Percentiles rank a stretch among this genome's conserved stretches.
These are phyloP conservation scores for Drosophila histrio DNA, from an alignment of 2,888 invertebrate genomes.

Conservation along the genomic window DNA sequence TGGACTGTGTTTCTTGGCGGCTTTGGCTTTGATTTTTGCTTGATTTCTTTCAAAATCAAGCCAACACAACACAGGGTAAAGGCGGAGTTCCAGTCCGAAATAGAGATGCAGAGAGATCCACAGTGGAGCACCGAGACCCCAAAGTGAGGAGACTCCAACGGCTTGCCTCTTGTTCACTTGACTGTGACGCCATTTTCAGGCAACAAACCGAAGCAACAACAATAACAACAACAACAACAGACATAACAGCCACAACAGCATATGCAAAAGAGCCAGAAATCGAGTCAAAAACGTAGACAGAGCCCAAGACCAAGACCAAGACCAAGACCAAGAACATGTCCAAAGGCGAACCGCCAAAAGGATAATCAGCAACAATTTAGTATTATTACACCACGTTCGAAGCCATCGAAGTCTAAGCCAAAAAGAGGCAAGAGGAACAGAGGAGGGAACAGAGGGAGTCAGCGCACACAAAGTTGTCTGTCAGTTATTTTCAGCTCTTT, in stretches of 20 bases:
- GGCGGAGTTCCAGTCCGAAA: conserved; percentile 49
- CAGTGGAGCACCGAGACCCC: conserved; percentile 7
- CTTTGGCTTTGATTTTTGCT: conserved; percentile 83
- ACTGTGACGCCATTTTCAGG: conserved; percentile 82
- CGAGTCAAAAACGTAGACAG: conserved; percentile 29
- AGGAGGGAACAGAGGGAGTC: neutral
- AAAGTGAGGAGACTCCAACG: conserved; percentile 40
- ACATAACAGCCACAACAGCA: conserved; percentile 27
- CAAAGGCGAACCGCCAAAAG: conserved; percentile 82
- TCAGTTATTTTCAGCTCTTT: conserved; percentile 50
- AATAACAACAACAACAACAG: conserved; percentile 22
- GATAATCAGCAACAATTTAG: conserved; percentile 84
- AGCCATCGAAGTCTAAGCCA: conserved; percentile 65
- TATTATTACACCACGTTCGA: conserved; percentile 83
- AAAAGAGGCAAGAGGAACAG: neutral
- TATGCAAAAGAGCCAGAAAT: conserved; percentile 67
- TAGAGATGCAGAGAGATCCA: conserved; percentile 66
- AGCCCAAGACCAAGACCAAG: conserved; percentile 31
- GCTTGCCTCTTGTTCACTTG: conserved; percentile 62
- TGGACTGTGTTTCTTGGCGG: conserved; percentile 57
- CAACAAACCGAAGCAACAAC: conserved; percentile 26
- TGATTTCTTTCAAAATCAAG: conserved; percentile 82
- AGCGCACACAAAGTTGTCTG: conserved; percentile 76
- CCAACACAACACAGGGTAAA: conserved; percentile 8
- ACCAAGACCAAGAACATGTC: conserved; percentile 61